Percentiles rank a stretch among this genome's conserved stretches.
These are phyloP conservation scores for Pogoniulus pusillus DNA, from an alignment of 2,797 vertebrate genomes.

Conservation along the genomic window DNA sequence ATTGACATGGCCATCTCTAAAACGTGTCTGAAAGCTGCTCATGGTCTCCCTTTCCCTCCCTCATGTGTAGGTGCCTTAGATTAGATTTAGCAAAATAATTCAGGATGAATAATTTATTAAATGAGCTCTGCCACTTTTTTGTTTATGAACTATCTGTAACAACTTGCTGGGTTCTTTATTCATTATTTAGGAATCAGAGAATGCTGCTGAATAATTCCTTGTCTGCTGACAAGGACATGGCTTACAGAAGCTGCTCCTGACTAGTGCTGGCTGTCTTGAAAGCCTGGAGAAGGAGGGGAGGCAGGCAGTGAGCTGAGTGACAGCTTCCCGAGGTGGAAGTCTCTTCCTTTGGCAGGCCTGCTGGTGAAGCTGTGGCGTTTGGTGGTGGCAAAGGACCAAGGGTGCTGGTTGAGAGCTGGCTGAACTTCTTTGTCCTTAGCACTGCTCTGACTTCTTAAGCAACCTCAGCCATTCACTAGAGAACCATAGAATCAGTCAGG, in stretches of 20 bases:
- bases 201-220: slow-evolving; percentile 23
- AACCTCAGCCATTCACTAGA: background rate
- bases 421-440: background rate
- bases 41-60: slow-evolving; percentile 17
- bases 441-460: background rate
- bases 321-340: background rate
- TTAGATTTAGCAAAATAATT: slow-evolving; percentile 29
- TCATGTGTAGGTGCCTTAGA: background rate
- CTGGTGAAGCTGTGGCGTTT: background rate
- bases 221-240: background rate
- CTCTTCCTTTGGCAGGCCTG: background rate
- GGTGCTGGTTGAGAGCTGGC: too few species aligned
- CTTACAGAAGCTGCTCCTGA: background rate
- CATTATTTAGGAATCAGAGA: slow-evolving; percentile 17
- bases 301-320: fast-evolving
- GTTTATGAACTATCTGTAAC: slow-evolving; percentile 13
- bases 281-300: background rate
- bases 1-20: slow-evolving; percentile 62
- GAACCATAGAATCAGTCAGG: too few species aligned
- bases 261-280: background rate
- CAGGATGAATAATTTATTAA: slow-evolving; percentile 32
- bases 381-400: too few species aligned
- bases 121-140: slow-evolving; percentile 21
- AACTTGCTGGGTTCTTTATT: slow-evolving; percentile 7
- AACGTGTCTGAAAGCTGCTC: slow-evolving; percentile 37